phyloP scores from a whole-genome alignment of 2,888 invertebrate genomes.

The Ophion ellenae region DNA sequence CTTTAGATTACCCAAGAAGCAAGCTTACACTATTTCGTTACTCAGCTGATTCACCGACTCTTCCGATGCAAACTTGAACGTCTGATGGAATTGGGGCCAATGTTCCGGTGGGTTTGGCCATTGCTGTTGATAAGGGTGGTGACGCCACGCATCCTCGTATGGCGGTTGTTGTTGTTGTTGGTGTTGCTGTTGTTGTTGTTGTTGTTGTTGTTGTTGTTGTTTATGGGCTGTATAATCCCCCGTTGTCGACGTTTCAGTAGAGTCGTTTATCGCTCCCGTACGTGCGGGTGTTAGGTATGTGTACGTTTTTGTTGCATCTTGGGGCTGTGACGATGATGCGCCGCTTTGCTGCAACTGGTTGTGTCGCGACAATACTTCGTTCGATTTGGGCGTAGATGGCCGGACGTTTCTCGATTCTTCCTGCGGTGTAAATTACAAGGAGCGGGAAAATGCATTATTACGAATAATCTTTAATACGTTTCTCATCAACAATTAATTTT shows the following conservation, averaged over 20 bases:
- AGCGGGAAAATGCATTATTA: not conserved
- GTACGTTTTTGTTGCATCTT: not conserved
- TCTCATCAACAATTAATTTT: not conserved
- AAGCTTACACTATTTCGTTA: slow-evolving; percentile 11
- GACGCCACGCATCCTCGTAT: not conserved
- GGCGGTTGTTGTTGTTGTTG: slow-evolving; percentile 62
- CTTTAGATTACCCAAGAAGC: not conserved
- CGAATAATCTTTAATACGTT: not conserved
- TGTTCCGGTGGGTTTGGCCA: slow-evolving; percentile 73
- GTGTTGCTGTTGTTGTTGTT: slow-evolving; percentile 42
- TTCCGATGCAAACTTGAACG: slow-evolving; percentile 15
- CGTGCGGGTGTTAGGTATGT: not conserved
- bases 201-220: too few species aligned
- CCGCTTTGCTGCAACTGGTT: not conserved
- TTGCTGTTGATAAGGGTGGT: slow-evolving; percentile 67
- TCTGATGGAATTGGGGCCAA: slow-evolving; percentile 76
- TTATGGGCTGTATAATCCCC: slow-evolving; percentile 35
- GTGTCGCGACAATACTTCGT: not conserved
- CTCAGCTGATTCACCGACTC: slow-evolving; percentile 18
- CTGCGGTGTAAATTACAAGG: slow-evolving; percentile 3
- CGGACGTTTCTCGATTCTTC: not conserved
- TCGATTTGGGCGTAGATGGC: not conserved
- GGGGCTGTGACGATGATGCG: not conserved
- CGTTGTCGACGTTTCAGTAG: not conserved
- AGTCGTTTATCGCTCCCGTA: not conserved